Evolutionary conservation across 2,888 invertebrate species (phyloP).

Genomic region (Sesia apiformis): DNA sequence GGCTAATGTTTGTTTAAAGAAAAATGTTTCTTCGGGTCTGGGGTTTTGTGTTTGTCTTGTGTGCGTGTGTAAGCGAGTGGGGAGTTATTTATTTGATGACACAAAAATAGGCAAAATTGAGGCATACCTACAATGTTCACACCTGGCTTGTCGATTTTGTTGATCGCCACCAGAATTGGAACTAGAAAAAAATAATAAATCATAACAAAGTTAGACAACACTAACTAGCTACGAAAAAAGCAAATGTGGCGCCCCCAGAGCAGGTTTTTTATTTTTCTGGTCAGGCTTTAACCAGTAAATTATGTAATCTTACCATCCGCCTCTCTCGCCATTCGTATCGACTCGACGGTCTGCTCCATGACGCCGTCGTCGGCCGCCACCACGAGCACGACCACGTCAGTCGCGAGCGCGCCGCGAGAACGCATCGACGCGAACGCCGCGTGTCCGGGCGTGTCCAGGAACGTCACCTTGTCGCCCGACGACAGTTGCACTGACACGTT

Average conservation of each 20-base stretch:
- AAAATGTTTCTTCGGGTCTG: too few species aligned
- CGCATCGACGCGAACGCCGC: slow-evolving; percentile 97
- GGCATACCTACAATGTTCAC: slow-evolving; percentile 88
- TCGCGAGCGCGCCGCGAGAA: slow-evolving; percentile 92
- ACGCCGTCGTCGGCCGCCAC: slow-evolving; percentile 99
- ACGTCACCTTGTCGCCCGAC: slow-evolving; percentile 88
- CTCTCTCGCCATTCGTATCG: slow-evolving; percentile 87
- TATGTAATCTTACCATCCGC: slow-evolving; percentile 72
- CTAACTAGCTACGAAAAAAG: too few species aligned
- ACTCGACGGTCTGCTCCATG: slow-evolving; percentile 97
- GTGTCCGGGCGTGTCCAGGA: slow-evolving; percentile 99
- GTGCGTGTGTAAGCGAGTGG: neutral
- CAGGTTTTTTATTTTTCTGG: too few species aligned
- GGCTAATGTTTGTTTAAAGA: too few species aligned
- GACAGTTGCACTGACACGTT: slow-evolving; percentile 71
- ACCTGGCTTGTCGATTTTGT: slow-evolving; percentile 96
- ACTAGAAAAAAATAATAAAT: slow-evolving; percentile 73
- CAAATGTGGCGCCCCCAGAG: too few species aligned
- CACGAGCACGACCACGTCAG: slow-evolving; percentile 95
- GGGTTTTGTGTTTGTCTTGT: too few species aligned
- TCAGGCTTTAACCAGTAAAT: too few species aligned
- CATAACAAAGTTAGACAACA: neutral
- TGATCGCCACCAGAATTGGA: slow-evolving; percentile 96
- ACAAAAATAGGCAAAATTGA: slow-evolving; percentile 20
- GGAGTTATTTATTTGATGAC: neutral